These are phyloP conservation scores for Siniperca obscura DNA, from an alignment of 2,797 vertebrate species.

Conservation along the genomic window DNA sequence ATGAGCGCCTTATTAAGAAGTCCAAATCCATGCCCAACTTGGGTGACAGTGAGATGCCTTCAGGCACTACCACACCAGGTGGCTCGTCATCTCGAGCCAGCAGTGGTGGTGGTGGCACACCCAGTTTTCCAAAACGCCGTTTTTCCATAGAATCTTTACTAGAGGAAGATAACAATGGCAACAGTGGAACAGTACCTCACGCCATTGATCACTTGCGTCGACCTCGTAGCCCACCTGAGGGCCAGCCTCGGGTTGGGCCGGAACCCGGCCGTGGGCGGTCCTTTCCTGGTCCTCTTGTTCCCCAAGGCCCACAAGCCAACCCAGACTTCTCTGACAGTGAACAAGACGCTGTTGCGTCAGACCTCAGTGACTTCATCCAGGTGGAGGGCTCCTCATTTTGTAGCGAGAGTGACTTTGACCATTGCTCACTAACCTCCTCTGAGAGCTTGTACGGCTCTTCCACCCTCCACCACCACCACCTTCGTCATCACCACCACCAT, in stretches of 20 bases:
- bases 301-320: conserved; percentile 63
- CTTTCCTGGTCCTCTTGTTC: conserved; percentile 64
- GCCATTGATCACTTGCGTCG: conserved; percentile 66
- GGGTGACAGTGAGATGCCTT: conserved; percentile 89
- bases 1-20: conserved; percentile 96
- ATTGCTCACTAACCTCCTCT: conserved; percentile 96
- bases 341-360: conserved; percentile 92
- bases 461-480: conserved; percentile 86
- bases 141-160: conserved; percentile 97
- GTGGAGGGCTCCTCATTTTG: conserved; percentile 98
- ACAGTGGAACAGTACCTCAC: conserved; percentile 54
- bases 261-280: conserved; percentile 78
- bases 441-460: conserved; percentile 92
- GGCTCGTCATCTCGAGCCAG: conserved; percentile 89
- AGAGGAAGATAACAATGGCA: conserved; percentile 89
- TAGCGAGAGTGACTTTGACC: conserved; percentile 98
- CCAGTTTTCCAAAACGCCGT: conserved; percentile 88
- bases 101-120: conserved; percentile 77
- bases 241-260: conserved; percentile 84
- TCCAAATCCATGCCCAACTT: conserved; percentile 99
- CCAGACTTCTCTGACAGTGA: conserved; percentile 95
- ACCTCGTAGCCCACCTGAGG: conserved; percentile 87
- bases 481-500: conserved; percentile 87
- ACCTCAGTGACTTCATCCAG: conserved; percentile 96
- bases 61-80: conserved; percentile 88